Base-by-base conservation (phyloP, 2,888 invertebrate genomes). In the Leuctra nigra region DNA sequence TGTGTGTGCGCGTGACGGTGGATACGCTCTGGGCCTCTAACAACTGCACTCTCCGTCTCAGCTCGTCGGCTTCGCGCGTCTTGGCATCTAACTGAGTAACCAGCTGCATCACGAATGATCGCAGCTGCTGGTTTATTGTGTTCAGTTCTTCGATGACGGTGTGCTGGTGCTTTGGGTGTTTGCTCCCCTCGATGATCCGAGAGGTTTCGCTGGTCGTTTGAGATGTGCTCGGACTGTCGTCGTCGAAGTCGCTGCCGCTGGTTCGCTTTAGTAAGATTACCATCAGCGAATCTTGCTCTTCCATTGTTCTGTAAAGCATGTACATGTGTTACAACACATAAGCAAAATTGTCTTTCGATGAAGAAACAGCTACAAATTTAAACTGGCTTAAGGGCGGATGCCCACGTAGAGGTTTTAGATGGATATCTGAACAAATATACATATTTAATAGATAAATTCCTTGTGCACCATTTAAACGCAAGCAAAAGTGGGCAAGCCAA, bases 61-160 rank as follows among this genome's bases (percentile, higher is more conserved):
- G 68, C 53, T 75, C 73, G 54, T 75, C 75, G 57, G 82, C 80
- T 69, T 85, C 83, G 68, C 77, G 78, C 65, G 82, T 81, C 56
- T 81, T 76, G n/a, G 80, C 75, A 66, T 85, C 84, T 24, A 85
- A 71, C 68, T 85, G 81, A 48, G 77, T 70, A 13, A 85, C 75
- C 53, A 86, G 70, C 66, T 79, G 78, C 61, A 79, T 80, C 7
- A 80, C 75, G 11, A 79, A 69, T 16, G 72, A 71, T 60, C 82
- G 77, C 47, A 86, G 68, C 65, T 82, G 83, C 59, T 78, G 77
- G 66, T 83, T 85, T 9, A 84, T 71, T 47, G 78, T 81, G 67
- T 79, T 78, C 41, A 86, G 69, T 68, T 86, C 86, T 69, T 85
- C 86, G 48, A 86, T 77, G 44, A 84, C 79, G 23, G 74, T 77